Evolutionary conservation across 2,113 vertebrate species (phyloP).

Genomic region (Oxyruncus cristatus): DNA sequence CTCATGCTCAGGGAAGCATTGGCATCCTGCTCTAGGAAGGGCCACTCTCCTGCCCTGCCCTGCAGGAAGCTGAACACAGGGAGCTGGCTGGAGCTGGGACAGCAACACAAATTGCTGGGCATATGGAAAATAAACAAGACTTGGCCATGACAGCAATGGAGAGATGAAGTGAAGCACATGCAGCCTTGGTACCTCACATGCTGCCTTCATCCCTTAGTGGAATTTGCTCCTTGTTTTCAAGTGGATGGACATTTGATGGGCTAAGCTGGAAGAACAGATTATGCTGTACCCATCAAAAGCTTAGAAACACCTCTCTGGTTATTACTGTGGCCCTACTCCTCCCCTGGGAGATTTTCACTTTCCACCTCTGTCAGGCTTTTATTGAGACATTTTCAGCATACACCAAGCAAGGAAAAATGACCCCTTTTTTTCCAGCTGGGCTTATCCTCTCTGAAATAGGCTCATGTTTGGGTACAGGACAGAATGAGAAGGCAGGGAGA

Average conservation of each 20-base stretch:
- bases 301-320: not conserved
- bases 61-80: not conserved
- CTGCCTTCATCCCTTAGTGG: not conserved
- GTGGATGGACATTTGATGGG: not conserved
- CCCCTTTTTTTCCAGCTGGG: not conserved
- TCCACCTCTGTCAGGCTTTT: not conserved
- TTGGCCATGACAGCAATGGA: not conserved
- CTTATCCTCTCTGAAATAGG: not conserved
- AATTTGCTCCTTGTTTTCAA: not conserved
- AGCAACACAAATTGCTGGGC: not conserved
- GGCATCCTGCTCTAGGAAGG: conserved; percentile 20
- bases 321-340: not conserved
- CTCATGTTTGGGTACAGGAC: not conserved
- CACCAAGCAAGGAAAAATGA: not conserved
- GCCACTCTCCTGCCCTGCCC: conserved; percentile 4
- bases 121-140: not conserved
- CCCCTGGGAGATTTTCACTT: not conserved
- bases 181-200: not conserved
- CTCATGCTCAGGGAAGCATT: not conserved
- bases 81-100: not conserved
- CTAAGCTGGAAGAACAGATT: not conserved
- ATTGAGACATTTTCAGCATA: not conserved
- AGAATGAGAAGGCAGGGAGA: not conserved
- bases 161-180: not conserved
- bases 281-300: not conserved